Percentiles rank a stretch among this genome's conserved stretches.
These are phyloP conservation scores for Drepanosiphum platanoidis DNA, from an alignment of 2,888 invertebrate species.

Conservation along the genomic window DNA sequence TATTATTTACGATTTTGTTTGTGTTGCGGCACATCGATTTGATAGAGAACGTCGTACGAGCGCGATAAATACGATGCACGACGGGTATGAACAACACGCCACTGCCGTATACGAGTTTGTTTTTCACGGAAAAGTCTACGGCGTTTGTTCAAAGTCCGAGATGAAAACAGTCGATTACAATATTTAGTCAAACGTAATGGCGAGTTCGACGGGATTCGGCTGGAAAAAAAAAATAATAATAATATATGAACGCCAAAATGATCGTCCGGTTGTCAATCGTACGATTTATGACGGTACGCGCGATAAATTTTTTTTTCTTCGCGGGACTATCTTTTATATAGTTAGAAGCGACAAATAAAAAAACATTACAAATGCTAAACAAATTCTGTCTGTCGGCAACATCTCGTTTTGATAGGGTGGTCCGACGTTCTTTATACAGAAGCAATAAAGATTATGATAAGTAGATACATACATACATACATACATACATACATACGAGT, in stretches of 20 bases:
- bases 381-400: conserved; percentile 26
- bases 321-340: conserved; percentile 10
- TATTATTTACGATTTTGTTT: too few relatives aligned
- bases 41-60: too few relatives aligned
- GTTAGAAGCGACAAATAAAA: conserved; percentile 22
- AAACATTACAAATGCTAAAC: conserved; percentile 11
- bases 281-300: background rate
- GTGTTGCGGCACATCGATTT: too few relatives aligned
- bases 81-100: too few relatives aligned
- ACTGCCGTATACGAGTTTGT: too few relatives aligned
- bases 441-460: conserved; percentile 20
- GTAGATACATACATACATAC: background rate
- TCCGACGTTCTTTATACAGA: background rate
- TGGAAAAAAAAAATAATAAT: conserved; percentile 22
- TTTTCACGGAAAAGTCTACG: too few relatives aligned
- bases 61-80: too few relatives aligned
- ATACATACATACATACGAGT: too few relatives aligned
- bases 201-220: too few relatives aligned
- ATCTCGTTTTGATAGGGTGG: background rate
- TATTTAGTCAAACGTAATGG: too few relatives aligned
- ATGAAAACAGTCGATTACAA: too few relatives aligned
- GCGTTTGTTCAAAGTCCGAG: too few relatives aligned
- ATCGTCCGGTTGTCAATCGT: conserved; percentile 25
- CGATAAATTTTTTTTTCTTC: background rate
- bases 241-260: conserved; percentile 3